Evolutionary conservation across 2,797 vertebrate species (phyloP), one percentile per base, ranked within the genome.

Genomic region (Streptopelia turtur): DNA sequence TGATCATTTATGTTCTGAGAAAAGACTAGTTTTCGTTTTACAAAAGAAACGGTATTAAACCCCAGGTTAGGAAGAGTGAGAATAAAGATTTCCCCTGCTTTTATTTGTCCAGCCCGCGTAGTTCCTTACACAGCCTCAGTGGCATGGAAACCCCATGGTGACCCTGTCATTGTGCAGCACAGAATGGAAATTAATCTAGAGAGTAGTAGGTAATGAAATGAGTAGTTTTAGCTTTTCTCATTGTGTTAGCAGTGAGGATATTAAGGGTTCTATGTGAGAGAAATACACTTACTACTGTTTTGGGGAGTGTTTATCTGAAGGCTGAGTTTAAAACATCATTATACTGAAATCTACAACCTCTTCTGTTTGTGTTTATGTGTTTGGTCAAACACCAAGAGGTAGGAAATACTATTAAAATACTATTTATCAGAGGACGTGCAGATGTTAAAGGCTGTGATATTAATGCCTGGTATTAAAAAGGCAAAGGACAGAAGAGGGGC

Each of bases 101-200:
- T 95, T 90, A 78, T 91, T 95, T 92, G 89, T 75, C 60, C 30
- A 85, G 92, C 18, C 78, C 3, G 0, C 28, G 31, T 93, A 80
- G 49, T 95, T 92, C 83, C 61, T 70, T 70, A 84, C 93, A 60
- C 35, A 87, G 53, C 63, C 81, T 33, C 81, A 79, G 72, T 90
- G 86, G 80, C 69, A 80, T 88, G 90, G 93, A 92, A 94, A 88
- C 84, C 93, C 89, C 45, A 11, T 85, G 81, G 92, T 95, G 92
- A 96, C 86, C 88, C 83, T 78, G 81, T 83, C 83, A 83, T 95
- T 94, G 96, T 96, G 53, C 53, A n/a, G 75, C 84, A 75, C 50
- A 82, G 87, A 95, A 88, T 87, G 69, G 93, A 86, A 87, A 96
- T 94, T 95, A 96, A 94, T 92, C 82, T 96, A 83, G 90, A 94